Evolutionary conservation across 2,797 vertebrate genomes (phyloP).

Genomic region (Sebastes glaucus): DNA sequence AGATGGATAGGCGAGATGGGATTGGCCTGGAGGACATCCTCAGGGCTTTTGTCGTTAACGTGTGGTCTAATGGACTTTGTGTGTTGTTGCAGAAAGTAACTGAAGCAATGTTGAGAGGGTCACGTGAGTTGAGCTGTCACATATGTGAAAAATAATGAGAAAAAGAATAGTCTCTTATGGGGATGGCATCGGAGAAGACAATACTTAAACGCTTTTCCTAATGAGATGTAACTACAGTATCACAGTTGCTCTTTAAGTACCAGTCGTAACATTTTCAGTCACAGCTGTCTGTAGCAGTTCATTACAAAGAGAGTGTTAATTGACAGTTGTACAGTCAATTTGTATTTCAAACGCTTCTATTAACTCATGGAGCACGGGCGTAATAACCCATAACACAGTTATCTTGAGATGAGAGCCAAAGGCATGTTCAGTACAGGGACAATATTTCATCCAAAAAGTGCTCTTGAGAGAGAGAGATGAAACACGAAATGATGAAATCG

Average conservation of each 20-base stretch:
- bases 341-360: conserved; percentile 22
- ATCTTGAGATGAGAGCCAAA: conserved; percentile 34
- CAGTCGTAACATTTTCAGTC: neutral
- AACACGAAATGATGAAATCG: conserved; percentile 42
- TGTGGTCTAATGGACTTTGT: conserved; percentile 57
- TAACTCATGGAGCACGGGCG: neutral
- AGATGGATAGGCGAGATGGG: conserved; percentile 42
- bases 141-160: neutral
- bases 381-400: conserved; percentile 25
- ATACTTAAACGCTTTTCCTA: neutral
- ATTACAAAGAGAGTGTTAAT: conserved; percentile 4
- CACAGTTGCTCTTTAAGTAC: neutral
- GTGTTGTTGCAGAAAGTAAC: conserved; percentile 32
- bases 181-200: neutral
- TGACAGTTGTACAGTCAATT: conserved; percentile 7
- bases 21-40: conserved; percentile 29
- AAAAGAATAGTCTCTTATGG: neutral
- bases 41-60: conserved; percentile 50
- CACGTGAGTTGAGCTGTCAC: neutral
- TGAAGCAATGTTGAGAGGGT: conserved; percentile 6
- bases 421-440: neutral
- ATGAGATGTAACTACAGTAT: neutral
- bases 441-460: conserved; percentile 24
- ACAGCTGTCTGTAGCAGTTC: neutral
- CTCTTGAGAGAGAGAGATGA: conserved; percentile 39